These are phyloP conservation scores for Falco concolor DNA, from an alignment of 2,797 vertebrate species.

Conservation along the genomic window DNA sequence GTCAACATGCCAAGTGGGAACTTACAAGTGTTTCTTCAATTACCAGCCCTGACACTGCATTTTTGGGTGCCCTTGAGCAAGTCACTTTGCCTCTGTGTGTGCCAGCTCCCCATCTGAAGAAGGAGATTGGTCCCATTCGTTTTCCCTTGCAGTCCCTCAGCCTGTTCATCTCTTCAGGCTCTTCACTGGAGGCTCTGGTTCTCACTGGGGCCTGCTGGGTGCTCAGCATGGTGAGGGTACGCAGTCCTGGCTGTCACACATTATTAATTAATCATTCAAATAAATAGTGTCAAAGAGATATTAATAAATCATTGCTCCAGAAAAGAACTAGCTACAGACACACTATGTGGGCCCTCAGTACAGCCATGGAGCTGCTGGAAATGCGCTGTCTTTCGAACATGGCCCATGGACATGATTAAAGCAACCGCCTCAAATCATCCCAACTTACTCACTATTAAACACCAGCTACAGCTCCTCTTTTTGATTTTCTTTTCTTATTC, in stretches of 20 bases:
- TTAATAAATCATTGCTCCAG: slow-evolving; percentile 25
- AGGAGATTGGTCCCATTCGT: accelerated
- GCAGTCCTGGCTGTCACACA: background rate
- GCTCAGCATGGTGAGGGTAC: background rate
- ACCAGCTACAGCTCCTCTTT: slow-evolving; percentile 44
- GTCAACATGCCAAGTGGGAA: background rate
- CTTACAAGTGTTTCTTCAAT: background rate
- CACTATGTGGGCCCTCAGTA: background rate
- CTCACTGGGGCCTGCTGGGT: background rate
- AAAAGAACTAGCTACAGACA: background rate
- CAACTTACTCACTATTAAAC: slow-evolving; percentile 52
- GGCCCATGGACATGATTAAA: slow-evolving; percentile 55
- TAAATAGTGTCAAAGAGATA: background rate
- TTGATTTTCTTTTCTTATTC: slow-evolving; percentile 21
- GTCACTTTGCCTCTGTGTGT: background rate
- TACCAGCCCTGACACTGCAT: background rate
- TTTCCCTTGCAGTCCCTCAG: background rate
- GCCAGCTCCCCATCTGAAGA: background rate
- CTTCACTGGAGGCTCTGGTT: background rate
- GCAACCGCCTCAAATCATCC: slow-evolving; percentile 45
- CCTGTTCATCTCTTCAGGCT: background rate
- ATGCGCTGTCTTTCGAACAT: background rate
- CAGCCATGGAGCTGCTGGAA: background rate
- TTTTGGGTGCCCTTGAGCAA: background rate
- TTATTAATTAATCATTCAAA: slow-evolving; percentile 26